Conservation (phyloP, 2,797 vertebrate genomes). For the Paedocypris micromegethes region DNA sequence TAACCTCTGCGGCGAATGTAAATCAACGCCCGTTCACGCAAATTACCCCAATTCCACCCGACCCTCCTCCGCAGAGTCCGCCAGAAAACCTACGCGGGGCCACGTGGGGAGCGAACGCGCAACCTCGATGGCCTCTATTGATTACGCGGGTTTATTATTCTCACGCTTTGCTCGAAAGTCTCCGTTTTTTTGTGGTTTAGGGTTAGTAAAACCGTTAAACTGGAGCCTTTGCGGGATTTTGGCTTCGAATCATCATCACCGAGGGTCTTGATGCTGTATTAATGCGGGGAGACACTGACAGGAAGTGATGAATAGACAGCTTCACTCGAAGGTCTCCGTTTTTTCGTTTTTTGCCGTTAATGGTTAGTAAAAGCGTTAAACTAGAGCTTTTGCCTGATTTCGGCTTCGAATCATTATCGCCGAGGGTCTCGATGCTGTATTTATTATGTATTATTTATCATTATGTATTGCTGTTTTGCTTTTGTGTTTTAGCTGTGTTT, state of each 20-base stretch:
- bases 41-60: slow-evolving; percentile 72
- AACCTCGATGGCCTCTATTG: slow-evolving; percentile 25
- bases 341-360: background rate
- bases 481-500: no score
- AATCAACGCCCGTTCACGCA: slow-evolving; percentile 76
- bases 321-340: slow-evolving; percentile 6
- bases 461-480: no score
- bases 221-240: no score
- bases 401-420: no score
- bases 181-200: background rate
- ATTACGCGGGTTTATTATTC: slow-evolving; percentile 31
- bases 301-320: slow-evolving; percentile 68
- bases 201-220: background rate
- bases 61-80: slow-evolving; percentile 55
- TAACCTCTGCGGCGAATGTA: slow-evolving; percentile 82
- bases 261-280: no score
- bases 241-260: no score
- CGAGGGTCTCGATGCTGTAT: no score
- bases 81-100: slow-evolving; percentile 39
- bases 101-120: background rate
- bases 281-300: slow-evolving; percentile 52
- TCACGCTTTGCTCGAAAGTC: slow-evolving; percentile 16
- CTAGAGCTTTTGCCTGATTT: no score
- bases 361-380: background rate
- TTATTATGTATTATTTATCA: no score